Conservation (phyloP, 2,797 vertebrate species). For the Emys orbicularis region DNA sequence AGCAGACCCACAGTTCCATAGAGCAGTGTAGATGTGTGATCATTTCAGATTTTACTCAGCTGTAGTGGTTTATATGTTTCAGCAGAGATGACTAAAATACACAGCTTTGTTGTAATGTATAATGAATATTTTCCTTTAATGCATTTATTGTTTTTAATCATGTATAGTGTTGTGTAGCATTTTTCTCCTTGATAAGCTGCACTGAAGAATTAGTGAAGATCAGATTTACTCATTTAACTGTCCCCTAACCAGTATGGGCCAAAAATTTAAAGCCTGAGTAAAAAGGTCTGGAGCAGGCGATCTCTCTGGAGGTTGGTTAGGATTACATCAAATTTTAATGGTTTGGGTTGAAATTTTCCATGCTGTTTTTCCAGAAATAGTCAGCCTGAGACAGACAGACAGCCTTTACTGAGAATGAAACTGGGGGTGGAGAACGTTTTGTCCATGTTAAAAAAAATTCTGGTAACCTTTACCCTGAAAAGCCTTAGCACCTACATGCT, state of each 20-base stretch:
- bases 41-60: not conserved
- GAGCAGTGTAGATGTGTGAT: not conserved
- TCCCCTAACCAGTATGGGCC: not conserved
- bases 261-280: not conserved
- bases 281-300: not conserved
- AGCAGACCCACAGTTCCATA: not conserved
- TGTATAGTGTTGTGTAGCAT: not conserved
- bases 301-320: not conserved
- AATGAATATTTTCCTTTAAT: not conserved
- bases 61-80: not conserved
- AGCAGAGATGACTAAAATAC: not conserved
- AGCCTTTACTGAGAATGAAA: not conserved
- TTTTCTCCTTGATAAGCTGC: not conserved
- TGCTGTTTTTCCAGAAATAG: not conserved
- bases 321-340: not conserved
- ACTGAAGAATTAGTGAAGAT: not conserved
- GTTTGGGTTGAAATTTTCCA: not conserved
- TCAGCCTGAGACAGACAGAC: not conserved
- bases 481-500: not conserved
- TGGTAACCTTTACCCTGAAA: not conserved
- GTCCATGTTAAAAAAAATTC: not conserved
- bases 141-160: not conserved
- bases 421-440: not conserved
- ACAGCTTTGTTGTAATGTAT: not conserved
- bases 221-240: not conserved